Evolutionary conservation across 2,888 invertebrate species (phyloP).

Genomic region (Drosophila parthenogenetica): DNA sequence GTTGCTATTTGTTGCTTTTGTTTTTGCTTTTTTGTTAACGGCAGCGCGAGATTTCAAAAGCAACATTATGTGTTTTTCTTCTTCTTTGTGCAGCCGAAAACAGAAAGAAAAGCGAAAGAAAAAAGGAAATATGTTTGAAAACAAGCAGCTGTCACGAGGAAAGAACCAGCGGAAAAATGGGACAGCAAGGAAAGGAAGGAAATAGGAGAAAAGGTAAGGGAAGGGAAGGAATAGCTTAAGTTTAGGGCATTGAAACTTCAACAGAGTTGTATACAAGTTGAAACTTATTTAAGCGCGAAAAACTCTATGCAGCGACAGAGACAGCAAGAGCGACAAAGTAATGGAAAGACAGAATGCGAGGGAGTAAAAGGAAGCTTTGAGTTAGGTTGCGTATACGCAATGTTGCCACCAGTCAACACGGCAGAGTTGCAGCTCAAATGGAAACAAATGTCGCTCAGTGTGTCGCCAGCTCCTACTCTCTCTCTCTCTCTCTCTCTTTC

Average conservation of each 20-base stretch:
- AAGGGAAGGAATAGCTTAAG: slow-evolving; percentile 5
- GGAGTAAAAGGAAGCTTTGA: slow-evolving; percentile 1
- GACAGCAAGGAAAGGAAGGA: neutral
- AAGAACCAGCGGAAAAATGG: neutral
- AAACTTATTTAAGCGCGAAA: slow-evolving; percentile 61
- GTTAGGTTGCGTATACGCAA: slow-evolving; percentile 55
- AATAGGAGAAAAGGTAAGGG: neutral
- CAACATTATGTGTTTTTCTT: slow-evolving; percentile 1
- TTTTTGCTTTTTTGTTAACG: slow-evolving; percentile 10
- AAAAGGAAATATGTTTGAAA: slow-evolving; percentile 16
- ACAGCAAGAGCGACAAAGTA: neutral
- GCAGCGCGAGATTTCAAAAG: slow-evolving; percentile 15
- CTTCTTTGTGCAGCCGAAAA: slow-evolving; percentile 18
- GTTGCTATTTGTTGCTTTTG: neutral
- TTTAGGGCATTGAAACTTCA: slow-evolving; percentile 33
- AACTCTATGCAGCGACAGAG: slow-evolving; percentile 31
- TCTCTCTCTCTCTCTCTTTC: slow-evolving; percentile 3
- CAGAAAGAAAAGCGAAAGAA: neutral
- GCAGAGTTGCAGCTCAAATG: slow-evolving; percentile 52
- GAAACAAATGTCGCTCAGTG: slow-evolving; percentile 58
- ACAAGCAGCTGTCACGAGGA: slow-evolving; percentile 24
- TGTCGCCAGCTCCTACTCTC: neutral
- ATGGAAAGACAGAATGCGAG: neutral
- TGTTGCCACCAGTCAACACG: slow-evolving; percentile 37
- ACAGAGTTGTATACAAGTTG: slow-evolving; percentile 50